phyloP scores from a whole-genome alignment of 2,888 invertebrate genomes.

The Zaprionus lineosus region DNA sequence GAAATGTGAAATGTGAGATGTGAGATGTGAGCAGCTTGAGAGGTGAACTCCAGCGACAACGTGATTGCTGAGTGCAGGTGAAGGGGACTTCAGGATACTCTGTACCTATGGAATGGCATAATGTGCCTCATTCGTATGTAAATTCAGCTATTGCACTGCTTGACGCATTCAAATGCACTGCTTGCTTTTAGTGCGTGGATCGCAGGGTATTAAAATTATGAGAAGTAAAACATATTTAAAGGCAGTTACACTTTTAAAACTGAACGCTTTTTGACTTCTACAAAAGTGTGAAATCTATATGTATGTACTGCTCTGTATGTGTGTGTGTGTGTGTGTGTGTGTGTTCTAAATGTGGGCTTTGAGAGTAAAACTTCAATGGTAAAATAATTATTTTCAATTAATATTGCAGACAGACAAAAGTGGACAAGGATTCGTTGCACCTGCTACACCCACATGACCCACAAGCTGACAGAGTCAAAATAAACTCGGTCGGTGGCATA shows the following conservation, averaged over 20 bases:
- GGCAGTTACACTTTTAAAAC: neutral
- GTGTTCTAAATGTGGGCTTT: no score
- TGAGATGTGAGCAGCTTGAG: constrained; percentile 2
- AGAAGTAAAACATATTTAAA: neutral
- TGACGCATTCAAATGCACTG: no score
- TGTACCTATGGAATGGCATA: no score
- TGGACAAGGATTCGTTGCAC: constrained; percentile 43
- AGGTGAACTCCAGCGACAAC: neutral
- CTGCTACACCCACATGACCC: constrained; percentile 40
- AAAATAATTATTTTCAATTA: constrained; percentile 70
- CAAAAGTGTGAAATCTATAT: no score
- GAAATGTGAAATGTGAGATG: neutral
- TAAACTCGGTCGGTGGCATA: constrained; percentile 42
- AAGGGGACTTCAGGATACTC: no score
- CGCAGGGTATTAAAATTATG: constrained; percentile 4
- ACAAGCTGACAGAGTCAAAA: constrained; percentile 61
- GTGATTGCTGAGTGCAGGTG: no score
- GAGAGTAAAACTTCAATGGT: constrained; percentile 31
- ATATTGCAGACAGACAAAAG: constrained; percentile 28
- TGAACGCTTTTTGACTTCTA: no score
- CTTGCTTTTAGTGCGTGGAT: no score
- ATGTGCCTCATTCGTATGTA: no score
- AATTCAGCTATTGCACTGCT: no score
- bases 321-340: constrained; percentile 1
- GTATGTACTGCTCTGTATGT: no score